A percentile compares a stretch with the other conserved stretches of the same genome.
These are phyloP conservation scores for Martes flavigula DNA, from an alignment of 2,797 vertebrate genomes.

Conservation along the genomic window DNA sequence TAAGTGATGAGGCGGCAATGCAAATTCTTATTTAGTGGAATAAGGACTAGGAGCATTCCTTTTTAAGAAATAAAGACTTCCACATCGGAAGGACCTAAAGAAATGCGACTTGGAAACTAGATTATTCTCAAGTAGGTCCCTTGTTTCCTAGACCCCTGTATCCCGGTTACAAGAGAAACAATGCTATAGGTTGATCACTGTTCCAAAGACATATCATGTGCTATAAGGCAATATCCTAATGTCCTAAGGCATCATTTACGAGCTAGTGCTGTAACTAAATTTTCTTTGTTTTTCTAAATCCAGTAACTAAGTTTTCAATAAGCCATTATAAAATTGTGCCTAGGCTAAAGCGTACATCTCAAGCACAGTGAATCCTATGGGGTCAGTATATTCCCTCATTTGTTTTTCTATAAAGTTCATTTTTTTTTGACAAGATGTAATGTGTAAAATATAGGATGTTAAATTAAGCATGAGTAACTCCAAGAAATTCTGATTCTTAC, in stretches of 20 bases:
- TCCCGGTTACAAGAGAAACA: neutral
- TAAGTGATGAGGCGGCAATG: neutral
- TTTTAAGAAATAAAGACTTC: neutral
- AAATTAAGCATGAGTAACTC: neutral
- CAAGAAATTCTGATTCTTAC: neutral
- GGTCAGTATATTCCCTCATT: neutral
- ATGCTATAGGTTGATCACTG: neutral
- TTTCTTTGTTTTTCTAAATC: neutral
- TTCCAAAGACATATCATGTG: neutral
- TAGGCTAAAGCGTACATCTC: neutral
- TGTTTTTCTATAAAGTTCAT: neutral
- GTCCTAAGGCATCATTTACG: neutral
- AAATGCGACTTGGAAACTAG: neutral
- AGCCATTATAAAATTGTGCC: neutral
- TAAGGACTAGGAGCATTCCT: neutral
- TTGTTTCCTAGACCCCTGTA: neutral
- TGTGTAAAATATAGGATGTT: neutral
- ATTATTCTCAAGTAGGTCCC: neutral
- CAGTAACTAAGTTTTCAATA: neutral
- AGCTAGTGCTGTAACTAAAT: neutral
- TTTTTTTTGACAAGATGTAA: neutral
- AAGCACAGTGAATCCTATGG: neutral
- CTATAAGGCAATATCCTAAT: neutral
- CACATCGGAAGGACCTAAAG: neutral
- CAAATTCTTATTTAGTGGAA: neutral